Conservation (phyloP, 1,140 invertebrate species). For the Apis dorsata region DNA sequence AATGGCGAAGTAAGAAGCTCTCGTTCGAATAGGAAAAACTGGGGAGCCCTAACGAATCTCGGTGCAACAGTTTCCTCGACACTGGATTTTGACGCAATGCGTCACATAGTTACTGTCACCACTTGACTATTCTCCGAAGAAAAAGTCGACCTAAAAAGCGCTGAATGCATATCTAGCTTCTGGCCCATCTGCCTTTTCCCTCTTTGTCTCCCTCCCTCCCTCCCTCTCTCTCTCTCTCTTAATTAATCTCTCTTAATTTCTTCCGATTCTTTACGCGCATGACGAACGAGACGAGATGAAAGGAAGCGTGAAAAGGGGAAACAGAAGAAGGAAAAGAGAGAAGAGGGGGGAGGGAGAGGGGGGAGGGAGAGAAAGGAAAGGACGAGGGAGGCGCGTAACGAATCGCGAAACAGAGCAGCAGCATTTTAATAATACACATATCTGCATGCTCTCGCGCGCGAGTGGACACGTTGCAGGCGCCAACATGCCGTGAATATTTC, state of each 20-base stretch:
- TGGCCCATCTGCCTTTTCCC: neutral
- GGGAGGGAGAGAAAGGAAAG: neutral
- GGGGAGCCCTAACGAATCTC: slow-evolving; percentile 3
- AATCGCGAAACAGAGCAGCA: slow-evolving; percentile 35
- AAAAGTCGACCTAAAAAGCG: slow-evolving; percentile 49
- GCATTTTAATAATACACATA: slow-evolving; percentile 60
- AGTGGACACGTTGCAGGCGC: slow-evolving; percentile 51
- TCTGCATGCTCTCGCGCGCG: slow-evolving; percentile 13
- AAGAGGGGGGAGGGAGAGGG: neutral
- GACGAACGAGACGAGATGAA: neutral
- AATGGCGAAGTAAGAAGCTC: neutral
- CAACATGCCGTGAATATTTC: slow-evolving; percentile 44
- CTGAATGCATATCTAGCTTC: slow-evolving; percentile 25
- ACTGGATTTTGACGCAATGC: slow-evolving; percentile 63
- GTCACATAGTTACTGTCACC: slow-evolving; percentile 48
- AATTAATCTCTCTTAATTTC: slow-evolving; percentile 21
- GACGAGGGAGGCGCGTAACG: neutral
- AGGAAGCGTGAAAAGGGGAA: neutral
- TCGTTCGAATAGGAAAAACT: fast-evolving
- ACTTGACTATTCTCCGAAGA: slow-evolving; percentile 41
- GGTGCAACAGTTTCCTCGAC: slow-evolving; percentile 32
- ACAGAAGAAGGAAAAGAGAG: no score
- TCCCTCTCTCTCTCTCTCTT: neutral
- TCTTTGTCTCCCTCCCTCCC: neutral
- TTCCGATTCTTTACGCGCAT: neutral